Evolutionary conservation across 1,140 invertebrate species (phyloP), one percentile per base, ranked within the genome.

Genomic region (Lineus longissimus): DNA sequence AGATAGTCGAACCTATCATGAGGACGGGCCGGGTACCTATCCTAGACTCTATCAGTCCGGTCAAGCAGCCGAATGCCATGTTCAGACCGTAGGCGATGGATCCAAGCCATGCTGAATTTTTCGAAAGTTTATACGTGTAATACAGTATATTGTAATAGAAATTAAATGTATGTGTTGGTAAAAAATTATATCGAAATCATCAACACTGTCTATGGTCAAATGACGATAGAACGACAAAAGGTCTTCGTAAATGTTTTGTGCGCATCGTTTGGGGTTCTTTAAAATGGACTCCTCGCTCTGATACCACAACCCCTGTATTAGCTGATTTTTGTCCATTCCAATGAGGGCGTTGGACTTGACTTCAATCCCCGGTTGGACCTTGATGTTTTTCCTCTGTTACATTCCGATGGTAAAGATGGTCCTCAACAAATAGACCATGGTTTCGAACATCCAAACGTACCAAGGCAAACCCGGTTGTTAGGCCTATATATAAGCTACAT

Each of bases 91-190:
- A 73, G 2, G 70, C 61, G 2, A 72, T 25, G 17, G 76, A 76
- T 11, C 74, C 75, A 47, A 78, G 45, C 73, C 73, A 76, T 43
- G 74, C 76, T 76, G 68, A 61, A 72, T 69, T 25, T n/a, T n/a
- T n/a, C n/a, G n/a, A n/a, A n/a, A n/a, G n/a, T n/a, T n/a, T 13
- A 33, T 54, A 55, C 41, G 40, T 58, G 61, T 17, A 23, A 17
- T 19, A 17, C 17, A 1, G 17, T 23, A 17, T n/a, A 27, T 22
- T 23, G 27, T 17, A 23, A 55, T 27, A 29, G 22, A 4, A 55
- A 23, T 55, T n/a, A n/a, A 55, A 1, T 55, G 17, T 29, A 23
- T 23, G 17, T 55, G 4, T 1, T 55, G 27, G 22, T 13, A 23
- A 23, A 23, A 9, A 13, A 11, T 13, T 55, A 23, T 55, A 55